Percentiles rank a stretch among this genome's conserved stretches.
Conservation (phyloP, 2,888 invertebrate genomes). For the Cantharis nigra region DNA sequence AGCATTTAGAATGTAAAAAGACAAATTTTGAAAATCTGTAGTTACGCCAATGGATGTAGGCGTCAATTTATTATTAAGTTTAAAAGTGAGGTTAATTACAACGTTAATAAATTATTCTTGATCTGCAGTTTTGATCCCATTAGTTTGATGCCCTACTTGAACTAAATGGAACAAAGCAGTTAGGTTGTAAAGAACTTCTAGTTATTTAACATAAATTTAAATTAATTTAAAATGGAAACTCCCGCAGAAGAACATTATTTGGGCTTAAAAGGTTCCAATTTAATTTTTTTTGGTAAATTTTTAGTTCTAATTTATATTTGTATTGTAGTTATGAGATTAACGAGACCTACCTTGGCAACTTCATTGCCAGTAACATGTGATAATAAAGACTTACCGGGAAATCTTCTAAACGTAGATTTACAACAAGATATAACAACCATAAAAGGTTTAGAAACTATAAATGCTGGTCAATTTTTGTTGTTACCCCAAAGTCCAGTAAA, state of each 20-base stretch:
- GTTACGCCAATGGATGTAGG: background rate
- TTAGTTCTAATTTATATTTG: background rate
- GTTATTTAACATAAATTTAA: background rate
- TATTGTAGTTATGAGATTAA: conserved; percentile 85
- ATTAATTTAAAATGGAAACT: background rate
- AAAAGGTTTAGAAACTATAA: conserved; percentile 77
- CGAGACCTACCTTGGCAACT: conserved; percentile 86
- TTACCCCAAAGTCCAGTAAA: conserved; percentile 97
- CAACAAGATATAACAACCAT: conserved; percentile 86
- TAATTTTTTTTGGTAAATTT: background rate
- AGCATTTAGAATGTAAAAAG: no score
- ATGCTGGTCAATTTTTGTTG: conserved; percentile 88
- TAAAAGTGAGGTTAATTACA: background rate
- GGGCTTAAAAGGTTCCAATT: conserved; percentile 46
- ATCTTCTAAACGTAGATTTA: conserved; percentile 75
- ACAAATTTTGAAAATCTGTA: background rate
- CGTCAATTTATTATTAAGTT: background rate
- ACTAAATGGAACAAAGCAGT: background rate
- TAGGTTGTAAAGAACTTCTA: background rate
- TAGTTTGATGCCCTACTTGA: background rate
- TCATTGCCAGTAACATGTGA: conserved; percentile 84
- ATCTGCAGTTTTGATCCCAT: background rate
- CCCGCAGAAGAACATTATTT: conserved; percentile 48
- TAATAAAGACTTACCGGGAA: conserved; percentile 81
- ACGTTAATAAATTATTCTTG: background rate